A percentile compares a stretch with the other conserved stretches of the same genome.
phyloP scores from a whole-genome alignment of 2,888 invertebrate genomes.

The Apamea monoglypha region DNA sequence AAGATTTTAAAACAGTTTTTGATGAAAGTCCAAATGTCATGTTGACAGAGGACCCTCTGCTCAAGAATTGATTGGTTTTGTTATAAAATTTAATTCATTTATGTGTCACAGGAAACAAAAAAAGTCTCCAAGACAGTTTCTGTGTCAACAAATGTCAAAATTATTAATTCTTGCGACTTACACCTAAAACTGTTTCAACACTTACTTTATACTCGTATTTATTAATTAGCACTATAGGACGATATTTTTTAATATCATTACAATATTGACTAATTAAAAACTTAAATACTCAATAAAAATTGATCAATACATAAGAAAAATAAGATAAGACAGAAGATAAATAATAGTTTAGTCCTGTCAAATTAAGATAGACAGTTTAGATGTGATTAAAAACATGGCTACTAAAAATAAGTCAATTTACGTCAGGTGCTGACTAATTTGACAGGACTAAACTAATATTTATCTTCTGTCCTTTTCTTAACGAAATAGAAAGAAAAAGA shows the following conservation, averaged over 20 bases:
- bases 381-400: no score
- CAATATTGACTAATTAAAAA: no score
- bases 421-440: no score
- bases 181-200: not conserved
- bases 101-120: not conserved
- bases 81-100: not conserved
- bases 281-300: not conserved
- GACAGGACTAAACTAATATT: no score
- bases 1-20: slow-evolving; percentile 17
- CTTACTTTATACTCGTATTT: not conserved
- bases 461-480: no score
- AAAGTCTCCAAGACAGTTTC: not conserved
- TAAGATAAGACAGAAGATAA: no score
- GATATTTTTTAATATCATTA: no score
- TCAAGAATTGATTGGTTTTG: not conserved
- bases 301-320: not conserved
- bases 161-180: not conserved
- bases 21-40: not conserved
- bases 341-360: no score
- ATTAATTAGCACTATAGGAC: no score
- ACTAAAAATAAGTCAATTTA: no score
- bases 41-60: not conserved
- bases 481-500: no score
- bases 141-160: not conserved
- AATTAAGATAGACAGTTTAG: no score